Evolutionary conservation across 2,888 invertebrate species (phyloP).

Genomic region (Polydesmus complanatus): DNA sequence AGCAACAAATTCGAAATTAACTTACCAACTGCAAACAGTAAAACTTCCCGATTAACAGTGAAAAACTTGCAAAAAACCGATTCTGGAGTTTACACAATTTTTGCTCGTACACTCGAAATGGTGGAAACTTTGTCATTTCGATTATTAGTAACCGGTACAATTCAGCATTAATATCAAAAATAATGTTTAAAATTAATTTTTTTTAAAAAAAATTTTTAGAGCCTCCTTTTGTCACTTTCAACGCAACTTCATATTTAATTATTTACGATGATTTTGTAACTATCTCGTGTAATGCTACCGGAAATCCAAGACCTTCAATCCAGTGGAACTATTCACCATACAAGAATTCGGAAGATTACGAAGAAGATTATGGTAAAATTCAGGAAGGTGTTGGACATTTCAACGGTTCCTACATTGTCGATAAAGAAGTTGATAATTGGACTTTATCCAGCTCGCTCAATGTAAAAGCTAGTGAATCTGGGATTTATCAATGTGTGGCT

Average conservation of each 20-base stretch:
- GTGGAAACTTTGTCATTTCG: conserved; percentile 7
- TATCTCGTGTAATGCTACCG: conserved; percentile 8
- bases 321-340: conserved; percentile 12
- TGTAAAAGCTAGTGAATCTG: conserved; percentile 10
- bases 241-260: not conserved
- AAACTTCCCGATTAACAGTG: not conserved
- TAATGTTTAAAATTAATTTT: not conserved
- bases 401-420: not conserved
- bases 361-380: conserved; percentile 1
- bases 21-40: not conserved
- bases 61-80: conserved; percentile 14
- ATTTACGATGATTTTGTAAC: not conserved
- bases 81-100: conserved; percentile 12
- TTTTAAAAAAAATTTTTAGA: not conserved
- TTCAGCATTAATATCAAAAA: not conserved
- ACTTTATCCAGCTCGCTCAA: conserved; percentile 2
- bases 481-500: conserved; percentile 14
- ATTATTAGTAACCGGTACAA: conserved; percentile 15
- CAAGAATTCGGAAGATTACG: conserved; percentile 2
- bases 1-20: conserved; percentile 12
- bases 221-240: conserved; percentile 1
- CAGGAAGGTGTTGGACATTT: not conserved
- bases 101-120: conserved; percentile 7
- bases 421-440: not conserved
- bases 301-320: conserved; percentile 13